Percentiles rank a stretch among this genome's conserved stretches.
Conservation (phyloP, 2,797 vertebrate genomes). For the Enteromius afrohamiltoni region DNA sequence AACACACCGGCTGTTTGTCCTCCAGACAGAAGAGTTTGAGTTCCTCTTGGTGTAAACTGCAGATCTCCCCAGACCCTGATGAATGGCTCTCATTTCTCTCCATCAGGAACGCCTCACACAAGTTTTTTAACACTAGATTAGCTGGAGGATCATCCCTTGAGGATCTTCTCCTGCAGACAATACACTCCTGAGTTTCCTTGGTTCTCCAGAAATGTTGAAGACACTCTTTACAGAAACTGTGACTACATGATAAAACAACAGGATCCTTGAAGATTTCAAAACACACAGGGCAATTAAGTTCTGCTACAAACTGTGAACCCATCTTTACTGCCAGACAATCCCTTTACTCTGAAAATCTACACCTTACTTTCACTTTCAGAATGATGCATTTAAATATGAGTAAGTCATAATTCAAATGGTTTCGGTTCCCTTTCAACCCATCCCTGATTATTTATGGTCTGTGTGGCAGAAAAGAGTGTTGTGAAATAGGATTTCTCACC, state of each 20-base stretch:
- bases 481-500: not conserved
- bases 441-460: not conserved
- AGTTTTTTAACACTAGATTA: too few species aligned
- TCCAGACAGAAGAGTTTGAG: not conserved
- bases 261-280: too few species aligned
- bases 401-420: not conserved
- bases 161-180: not conserved
- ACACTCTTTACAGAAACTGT: too few species aligned
- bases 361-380: not conserved
- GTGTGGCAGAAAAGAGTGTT: too few species aligned
- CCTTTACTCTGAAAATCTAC: not conserved
- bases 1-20: not conserved
- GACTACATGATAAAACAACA: too few species aligned
- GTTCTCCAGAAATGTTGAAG: too few species aligned
- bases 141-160: accelerated
- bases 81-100: not conserved
- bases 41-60: not conserved
- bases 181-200: not conserved
- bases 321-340: not conserved
- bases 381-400: not conserved
- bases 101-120: too few species aligned
- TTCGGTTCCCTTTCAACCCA: not conserved
- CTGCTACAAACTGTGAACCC: not conserved
- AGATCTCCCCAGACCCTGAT: not conserved
- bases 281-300: not conserved